These are phyloP conservation scores for Sthenelais limicola DNA, from an alignment of 2,888 invertebrate genomes.

Conservation along the genomic window DNA sequence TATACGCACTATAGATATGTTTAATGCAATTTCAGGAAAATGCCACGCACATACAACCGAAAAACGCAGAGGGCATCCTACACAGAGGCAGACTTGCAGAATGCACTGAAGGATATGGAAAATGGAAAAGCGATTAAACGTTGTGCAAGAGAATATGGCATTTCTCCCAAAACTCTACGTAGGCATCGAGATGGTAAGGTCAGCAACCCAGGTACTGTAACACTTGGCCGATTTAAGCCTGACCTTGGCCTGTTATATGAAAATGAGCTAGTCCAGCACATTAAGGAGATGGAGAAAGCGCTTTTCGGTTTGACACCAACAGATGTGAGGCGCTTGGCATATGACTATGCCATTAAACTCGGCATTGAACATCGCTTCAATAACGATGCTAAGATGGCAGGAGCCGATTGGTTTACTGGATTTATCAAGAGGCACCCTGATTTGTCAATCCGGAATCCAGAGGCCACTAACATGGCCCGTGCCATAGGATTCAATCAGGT, in stretches of 20 bases:
- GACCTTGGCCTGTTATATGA: neutral
- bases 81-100: neutral
- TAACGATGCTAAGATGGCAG: neutral
- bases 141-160: neutral
- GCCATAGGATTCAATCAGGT: neutral
- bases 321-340: neutral
- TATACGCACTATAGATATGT: neutral
- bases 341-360: neutral
- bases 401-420: neutral
- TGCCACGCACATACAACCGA: neutral
- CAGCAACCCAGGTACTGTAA: neutral
- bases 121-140: neutral
- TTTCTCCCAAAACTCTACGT: neutral
- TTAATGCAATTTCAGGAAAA: neutral
- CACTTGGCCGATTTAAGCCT: neutral
- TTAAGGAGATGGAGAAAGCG: neutral
- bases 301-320: neutral
- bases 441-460: neutral
- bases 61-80: neutral
- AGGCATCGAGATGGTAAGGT: neutral
- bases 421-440: conserved; percentile 5
- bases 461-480: neutral
- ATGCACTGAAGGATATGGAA: neutral
- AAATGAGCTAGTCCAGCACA: neutral
- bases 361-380: neutral